Conservation (phyloP, 1,140 invertebrate genomes). For the roundworm (Caenorhabditis elegans) region DNA sequence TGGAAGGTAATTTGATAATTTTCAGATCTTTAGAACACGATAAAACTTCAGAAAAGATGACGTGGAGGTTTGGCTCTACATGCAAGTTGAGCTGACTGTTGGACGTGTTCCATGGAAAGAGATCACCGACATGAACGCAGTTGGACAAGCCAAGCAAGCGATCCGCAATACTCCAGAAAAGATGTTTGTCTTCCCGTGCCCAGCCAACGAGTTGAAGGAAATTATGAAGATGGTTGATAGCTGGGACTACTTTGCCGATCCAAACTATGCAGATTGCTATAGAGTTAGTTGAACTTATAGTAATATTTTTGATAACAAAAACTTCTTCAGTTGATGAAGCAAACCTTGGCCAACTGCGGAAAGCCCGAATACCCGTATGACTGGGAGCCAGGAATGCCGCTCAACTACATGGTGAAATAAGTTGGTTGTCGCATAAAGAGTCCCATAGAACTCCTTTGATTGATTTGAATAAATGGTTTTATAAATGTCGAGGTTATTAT, state of each 20-base stretch:
- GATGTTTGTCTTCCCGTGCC: conserved; percentile 40
- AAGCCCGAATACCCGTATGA: too few relatives aligned
- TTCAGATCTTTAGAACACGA: too few relatives aligned
- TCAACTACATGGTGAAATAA: too few relatives aligned
- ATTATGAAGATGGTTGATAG: conserved; percentile 43
- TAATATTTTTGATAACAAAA: background rate
- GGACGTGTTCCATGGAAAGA: conserved; percentile 56
- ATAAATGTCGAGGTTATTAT: too few relatives aligned
- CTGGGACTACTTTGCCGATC: conserved; percentile 45
- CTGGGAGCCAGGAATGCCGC: too few relatives aligned
- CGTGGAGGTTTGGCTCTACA: conserved; percentile 52
- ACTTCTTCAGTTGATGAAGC: too few relatives aligned
- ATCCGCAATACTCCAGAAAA: conserved; percentile 36
- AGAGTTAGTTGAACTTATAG: conserved; percentile 9
- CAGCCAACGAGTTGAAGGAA: conserved; percentile 22
- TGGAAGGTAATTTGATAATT: conserved; percentile 33
- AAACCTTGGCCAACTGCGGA: too few relatives aligned
- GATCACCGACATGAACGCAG: conserved; percentile 53
- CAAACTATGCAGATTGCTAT: conserved; percentile 48
- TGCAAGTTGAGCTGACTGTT: conserved; percentile 52
- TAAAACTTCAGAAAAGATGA: conserved; percentile 52
- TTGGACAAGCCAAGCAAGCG: conserved; percentile 46
- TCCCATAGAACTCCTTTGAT: too few relatives aligned
- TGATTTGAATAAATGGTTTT: too few relatives aligned
- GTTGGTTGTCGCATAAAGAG: too few relatives aligned